phyloP scores from a whole-genome alignment of 2,113 vertebrate species.

The Pelobates fuscus region DNA sequence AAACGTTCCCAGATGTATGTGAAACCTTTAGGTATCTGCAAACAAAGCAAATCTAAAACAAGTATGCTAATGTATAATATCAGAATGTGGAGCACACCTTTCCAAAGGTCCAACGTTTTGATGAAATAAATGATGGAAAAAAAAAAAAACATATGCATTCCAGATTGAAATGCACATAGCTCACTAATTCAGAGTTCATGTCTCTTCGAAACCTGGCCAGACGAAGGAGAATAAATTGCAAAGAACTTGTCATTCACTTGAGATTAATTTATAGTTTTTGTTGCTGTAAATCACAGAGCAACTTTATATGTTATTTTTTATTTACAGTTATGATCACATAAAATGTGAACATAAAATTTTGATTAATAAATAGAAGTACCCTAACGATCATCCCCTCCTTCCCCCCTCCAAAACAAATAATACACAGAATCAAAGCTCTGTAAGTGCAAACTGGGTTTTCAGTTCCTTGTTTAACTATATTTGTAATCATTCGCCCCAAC shows the following conservation, averaged over 20 bases:
- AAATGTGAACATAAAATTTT: neutral
- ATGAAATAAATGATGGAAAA: slow-evolving; percentile 69
- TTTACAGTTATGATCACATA: slow-evolving; percentile 59
- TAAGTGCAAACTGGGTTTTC: too few relatives aligned
- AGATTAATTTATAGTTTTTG: slow-evolving; percentile 77
- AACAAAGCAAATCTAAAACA: slow-evolving; percentile 69
- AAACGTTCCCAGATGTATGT: slow-evolving; percentile 74
- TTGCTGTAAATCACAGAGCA: slow-evolving; percentile 59
- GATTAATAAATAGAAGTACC: too few relatives aligned
- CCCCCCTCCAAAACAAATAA: too few relatives aligned
- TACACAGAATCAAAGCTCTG: too few relatives aligned
- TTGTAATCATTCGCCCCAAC: slow-evolving; percentile 40
- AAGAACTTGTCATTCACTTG: slow-evolving; percentile 65
- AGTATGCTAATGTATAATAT: slow-evolving; percentile 64
- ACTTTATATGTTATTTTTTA: slow-evolving; percentile 53
- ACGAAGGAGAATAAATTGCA: slow-evolving; percentile 60
- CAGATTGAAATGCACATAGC: slow-evolving; percentile 67
- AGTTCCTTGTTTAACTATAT: slow-evolving; percentile 33
- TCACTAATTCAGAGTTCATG: slow-evolving; percentile 60
- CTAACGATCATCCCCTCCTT: too few relatives aligned
- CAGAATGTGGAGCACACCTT: slow-evolving; percentile 61
- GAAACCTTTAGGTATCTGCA: slow-evolving; percentile 64
- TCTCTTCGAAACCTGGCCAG: slow-evolving; percentile 63
- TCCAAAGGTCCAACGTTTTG: slow-evolving; percentile 59
- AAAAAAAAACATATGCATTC: slow-evolving; percentile 75